Base-by-base conservation (phyloP, 1,140 invertebrate species). In the Chironomus striatipennis region DNA sequence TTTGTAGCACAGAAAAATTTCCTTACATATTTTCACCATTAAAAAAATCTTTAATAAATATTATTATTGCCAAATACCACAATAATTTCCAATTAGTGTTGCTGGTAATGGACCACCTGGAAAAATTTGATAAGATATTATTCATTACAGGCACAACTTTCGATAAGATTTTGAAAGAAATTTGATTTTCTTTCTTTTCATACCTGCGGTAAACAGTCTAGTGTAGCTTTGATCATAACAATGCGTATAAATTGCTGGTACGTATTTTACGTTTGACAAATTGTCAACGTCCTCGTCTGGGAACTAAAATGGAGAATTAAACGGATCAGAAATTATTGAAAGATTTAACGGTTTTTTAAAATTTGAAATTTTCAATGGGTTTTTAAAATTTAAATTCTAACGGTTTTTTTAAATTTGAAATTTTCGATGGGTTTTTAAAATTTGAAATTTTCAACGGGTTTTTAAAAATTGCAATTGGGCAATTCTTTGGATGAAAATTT, bases 181-280 rank as follows among this genome's bases (percentile, higher is more conserved):
- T 4, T 47, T 10, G 10, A n/a, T n/a, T n/a, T n/a, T n/a, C n/a
- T n/a, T n/a, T n/a, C n/a, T n/a, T n/a, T n/a, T n/a, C 47, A n/a
- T 57, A 57, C 47, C 47, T 64, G 95, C 96, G 0, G 95, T 91
- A 85, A 98, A 98, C 6, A 98, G 84, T 75, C 94, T 84, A 7
- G 94, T 97, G 21, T 95, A 94, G 73, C 90, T 94, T 34, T 65
- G 74, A 83, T 98, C 96, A 81, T 97, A 98, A 82, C 94, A 96
- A 81, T 98, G 96, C 1, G 96, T 97, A 81, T 98, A 98, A 79
- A 98, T 95, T 15, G 96, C 95, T 70, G 95, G 93, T 18, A 92
- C 91, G 80, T 95, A 94, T 82, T 94, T 93, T 0, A 91, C 88
- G 78, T 93, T 91, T 83, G 92, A 91, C 78, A 91, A 89, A 57